Percentiles rank a stretch among this genome's conserved stretches.
phyloP scores from a whole-genome alignment of 2,797 vertebrate genomes.

The Pipistrellus nathusii region DNA sequence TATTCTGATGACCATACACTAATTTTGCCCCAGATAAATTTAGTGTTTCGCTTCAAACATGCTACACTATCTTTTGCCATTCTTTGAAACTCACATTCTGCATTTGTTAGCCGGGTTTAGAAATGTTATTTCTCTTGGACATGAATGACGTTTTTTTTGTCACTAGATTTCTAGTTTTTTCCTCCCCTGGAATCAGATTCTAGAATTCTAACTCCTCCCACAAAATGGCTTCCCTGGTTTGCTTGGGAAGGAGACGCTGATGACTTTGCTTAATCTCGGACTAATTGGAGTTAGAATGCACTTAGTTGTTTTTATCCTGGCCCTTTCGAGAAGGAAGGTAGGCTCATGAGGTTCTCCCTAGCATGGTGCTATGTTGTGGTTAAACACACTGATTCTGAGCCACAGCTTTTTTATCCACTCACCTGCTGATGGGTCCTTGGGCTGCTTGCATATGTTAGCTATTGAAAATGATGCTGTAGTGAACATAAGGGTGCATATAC shows the following conservation, averaged over 20 bases:
- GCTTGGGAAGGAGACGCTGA: neutral
- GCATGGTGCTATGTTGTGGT: neutral
- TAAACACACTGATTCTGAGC: neutral
- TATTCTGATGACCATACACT: neutral
- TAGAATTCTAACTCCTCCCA: neutral
- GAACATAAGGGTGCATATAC: neutral
- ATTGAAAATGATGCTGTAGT: neutral
- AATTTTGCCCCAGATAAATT: neutral
- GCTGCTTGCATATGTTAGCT: neutral
- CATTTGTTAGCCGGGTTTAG: neutral
- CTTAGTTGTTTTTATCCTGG: neutral
- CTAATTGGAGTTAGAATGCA: neutral
- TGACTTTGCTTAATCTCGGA: neutral
- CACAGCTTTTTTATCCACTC: neutral
- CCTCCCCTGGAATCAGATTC: neutral
- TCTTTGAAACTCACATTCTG: constrained; percentile 49
- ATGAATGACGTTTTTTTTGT: constrained; percentile 17
- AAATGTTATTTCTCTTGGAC: neutral
- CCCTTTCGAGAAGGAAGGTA: neutral
- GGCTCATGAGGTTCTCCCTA: neutral
- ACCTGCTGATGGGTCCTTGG: neutral
- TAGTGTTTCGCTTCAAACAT: constrained; percentile 4
- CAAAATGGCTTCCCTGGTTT: neutral
- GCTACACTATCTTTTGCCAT: neutral
- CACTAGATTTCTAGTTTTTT: neutral